phyloP scores from a whole-genome alignment of 2,113 vertebrate species.

The Pygoscelis antarcticus region DNA sequence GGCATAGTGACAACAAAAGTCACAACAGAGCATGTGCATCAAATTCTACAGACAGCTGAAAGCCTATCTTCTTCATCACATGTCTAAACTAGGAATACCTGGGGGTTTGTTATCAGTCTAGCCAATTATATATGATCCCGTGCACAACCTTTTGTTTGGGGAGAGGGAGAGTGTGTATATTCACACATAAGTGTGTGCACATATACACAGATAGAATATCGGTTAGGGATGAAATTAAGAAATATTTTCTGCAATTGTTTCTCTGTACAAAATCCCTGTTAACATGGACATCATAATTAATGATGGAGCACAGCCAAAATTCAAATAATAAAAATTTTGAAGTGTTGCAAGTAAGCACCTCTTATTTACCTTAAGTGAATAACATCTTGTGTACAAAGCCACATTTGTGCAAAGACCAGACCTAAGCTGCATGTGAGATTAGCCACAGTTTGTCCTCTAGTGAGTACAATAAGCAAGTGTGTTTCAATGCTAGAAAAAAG shows the following conservation, averaged over 20 bases:
- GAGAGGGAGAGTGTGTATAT: background rate
- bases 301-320: background rate
- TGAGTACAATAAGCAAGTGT: background rate
- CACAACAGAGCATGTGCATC: background rate
- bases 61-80: background rate
- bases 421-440: background rate
- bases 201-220: background rate
- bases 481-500: background rate
- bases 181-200: background rate
- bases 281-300: background rate
- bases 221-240: background rate
- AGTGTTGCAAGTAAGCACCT: background rate
- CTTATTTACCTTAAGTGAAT: background rate
- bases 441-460: background rate
- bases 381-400: background rate
- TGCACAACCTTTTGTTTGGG: background rate
- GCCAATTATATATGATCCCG: background rate
- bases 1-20: background rate
- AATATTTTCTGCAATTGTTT: background rate
- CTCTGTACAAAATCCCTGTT: background rate
- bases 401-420: background rate
- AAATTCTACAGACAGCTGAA: background rate
- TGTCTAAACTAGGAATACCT: background rate
- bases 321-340: background rate
- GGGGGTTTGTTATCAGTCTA: background rate